Percentiles rank a stretch among this genome's conserved stretches.
Conservation (phyloP, 2,888 invertebrate genomes). For the Himalopsyche anomala region DNA sequence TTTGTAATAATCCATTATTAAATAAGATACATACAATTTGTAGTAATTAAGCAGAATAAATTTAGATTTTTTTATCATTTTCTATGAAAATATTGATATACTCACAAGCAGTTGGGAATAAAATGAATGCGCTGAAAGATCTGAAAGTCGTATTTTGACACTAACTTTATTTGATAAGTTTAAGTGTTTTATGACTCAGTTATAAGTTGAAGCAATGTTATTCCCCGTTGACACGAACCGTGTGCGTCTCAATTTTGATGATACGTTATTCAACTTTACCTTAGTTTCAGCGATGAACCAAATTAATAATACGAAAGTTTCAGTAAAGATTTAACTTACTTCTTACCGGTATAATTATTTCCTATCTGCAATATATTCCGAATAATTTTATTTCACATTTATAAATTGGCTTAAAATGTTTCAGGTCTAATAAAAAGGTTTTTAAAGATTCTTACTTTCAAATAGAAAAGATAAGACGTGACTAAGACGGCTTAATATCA, state of each 20-base stretch:
- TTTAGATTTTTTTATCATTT: too few species aligned
- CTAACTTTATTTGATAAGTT: slow-evolving; percentile 65
- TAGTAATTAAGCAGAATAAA: too few species aligned
- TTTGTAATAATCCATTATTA: too few species aligned
- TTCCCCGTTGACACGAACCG: slow-evolving; percentile 42
- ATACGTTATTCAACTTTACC: slow-evolving; percentile 23
- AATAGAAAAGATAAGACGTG: too few species aligned
- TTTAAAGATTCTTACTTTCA: too few species aligned
- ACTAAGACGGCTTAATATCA: too few species aligned
- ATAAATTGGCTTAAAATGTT: too few species aligned
- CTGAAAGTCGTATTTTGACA: slow-evolving; percentile 61
- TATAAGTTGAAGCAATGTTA: slow-evolving; percentile 61
- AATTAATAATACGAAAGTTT: slow-evolving; percentile 1
- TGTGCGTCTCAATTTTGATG: slow-evolving; percentile 21
- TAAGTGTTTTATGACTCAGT: slow-evolving; percentile 66
- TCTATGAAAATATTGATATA: not conserved
- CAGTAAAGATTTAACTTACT: not conserved
- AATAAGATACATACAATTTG: too few species aligned
- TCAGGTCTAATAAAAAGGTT: too few species aligned
- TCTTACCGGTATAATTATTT: not conserved
- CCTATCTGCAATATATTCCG: too few species aligned
- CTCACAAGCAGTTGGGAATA: slow-evolving; percentile 1
- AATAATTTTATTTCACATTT: too few species aligned
- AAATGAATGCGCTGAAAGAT: slow-evolving; percentile 45
- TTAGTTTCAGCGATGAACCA: not conserved